phyloP scores from a whole-genome alignment of 2,797 vertebrate genomes.

The Discoglossus pictus region DNA sequence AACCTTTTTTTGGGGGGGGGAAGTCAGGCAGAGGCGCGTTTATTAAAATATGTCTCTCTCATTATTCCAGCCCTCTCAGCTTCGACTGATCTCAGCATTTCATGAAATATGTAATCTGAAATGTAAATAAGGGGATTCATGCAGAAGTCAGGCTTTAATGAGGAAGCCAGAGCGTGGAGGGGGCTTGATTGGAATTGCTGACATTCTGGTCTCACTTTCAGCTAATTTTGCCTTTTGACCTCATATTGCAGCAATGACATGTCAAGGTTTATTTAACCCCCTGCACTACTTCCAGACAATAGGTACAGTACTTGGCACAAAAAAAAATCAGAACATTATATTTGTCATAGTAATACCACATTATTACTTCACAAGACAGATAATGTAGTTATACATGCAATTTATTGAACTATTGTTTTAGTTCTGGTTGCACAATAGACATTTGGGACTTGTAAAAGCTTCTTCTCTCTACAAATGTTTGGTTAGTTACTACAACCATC shows the following conservation, averaged over 20 bases:
- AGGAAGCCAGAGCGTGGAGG: slow-evolving; percentile 77
- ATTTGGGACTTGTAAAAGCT: too few species aligned
- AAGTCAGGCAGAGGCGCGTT: slow-evolving; percentile 77
- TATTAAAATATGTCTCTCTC: slow-evolving; percentile 85
- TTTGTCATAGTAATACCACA: too few species aligned
- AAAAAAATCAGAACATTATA: too few species aligned
- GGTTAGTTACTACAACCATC: too few species aligned
- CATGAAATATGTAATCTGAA: slow-evolving; percentile 89
- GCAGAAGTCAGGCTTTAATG: slow-evolving; percentile 83
- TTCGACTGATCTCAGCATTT: slow-evolving; percentile 80
- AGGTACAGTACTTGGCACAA: too few species aligned
- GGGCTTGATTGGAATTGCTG: slow-evolving; percentile 84
- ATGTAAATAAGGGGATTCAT: slow-evolving; percentile 93
- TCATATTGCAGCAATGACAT: slow-evolving; percentile 73
- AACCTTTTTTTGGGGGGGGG: slow-evolving; percentile 73
- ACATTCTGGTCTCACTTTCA: slow-evolving; percentile 62
- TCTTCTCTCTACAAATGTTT: too few species aligned
- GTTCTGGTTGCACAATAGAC: too few species aligned
- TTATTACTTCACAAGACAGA: too few species aligned
- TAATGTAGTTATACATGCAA: too few species aligned
- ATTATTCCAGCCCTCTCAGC: slow-evolving; percentile 80
- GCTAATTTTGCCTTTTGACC: slow-evolving; percentile 78
- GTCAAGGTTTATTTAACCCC: neutral
- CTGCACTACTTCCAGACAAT: neutral
- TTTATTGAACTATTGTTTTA: too few species aligned